Percentiles rank a stretch among this genome's conserved stretches.
Conservation (phyloP, 2,797 vertebrate species). For the Ambastaia sidthimunki region DNA sequence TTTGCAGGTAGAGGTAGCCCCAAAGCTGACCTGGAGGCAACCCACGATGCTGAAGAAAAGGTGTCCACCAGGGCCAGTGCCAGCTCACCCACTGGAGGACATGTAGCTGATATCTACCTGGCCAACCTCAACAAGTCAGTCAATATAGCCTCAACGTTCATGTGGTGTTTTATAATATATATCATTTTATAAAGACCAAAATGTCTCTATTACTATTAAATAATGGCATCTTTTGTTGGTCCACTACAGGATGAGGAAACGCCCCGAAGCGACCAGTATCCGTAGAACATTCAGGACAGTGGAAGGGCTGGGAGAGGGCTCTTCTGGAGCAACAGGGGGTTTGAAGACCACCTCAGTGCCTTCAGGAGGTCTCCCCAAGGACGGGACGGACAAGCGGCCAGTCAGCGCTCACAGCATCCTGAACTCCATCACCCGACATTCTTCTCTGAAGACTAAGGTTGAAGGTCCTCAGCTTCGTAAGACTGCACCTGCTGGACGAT, state of each 20-base stretch:
- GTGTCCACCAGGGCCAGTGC: conserved; percentile 90
- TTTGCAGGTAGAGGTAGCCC: conserved; percentile 88
- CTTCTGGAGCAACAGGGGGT: conserved; percentile 66
- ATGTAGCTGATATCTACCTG: conserved; percentile 97
- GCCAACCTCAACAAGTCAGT: conserved; percentile 95
- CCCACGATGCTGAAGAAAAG: conserved; percentile 86
- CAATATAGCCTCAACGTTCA: background rate
- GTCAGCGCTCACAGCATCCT: conserved; percentile 92
- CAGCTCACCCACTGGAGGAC: conserved; percentile 91
- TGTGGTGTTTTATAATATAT: background rate
- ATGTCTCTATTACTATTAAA: background rate
- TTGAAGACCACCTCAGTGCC: conserved; percentile 88
- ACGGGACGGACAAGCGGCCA: conserved; percentile 89
- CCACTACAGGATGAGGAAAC: conserved; percentile 90
- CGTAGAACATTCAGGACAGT: conserved; percentile 89
- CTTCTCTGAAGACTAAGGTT: conserved; percentile 93
- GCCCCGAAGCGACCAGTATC: conserved; percentile 89
- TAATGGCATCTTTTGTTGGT: background rate
- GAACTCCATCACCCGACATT: conserved; percentile 95
- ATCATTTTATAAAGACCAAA: background rate
- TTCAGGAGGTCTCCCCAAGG: conserved; percentile 86
- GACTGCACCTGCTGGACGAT: conserved; percentile 87
- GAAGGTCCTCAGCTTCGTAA: conserved; percentile 94
- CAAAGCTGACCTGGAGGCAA: conserved; percentile 87
- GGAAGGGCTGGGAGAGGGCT: conserved; percentile 81